These are phyloP conservation scores for Muscicapa adusta DNA, from an alignment of 2,113 vertebrate genomes.

Conservation along the genomic window DNA sequence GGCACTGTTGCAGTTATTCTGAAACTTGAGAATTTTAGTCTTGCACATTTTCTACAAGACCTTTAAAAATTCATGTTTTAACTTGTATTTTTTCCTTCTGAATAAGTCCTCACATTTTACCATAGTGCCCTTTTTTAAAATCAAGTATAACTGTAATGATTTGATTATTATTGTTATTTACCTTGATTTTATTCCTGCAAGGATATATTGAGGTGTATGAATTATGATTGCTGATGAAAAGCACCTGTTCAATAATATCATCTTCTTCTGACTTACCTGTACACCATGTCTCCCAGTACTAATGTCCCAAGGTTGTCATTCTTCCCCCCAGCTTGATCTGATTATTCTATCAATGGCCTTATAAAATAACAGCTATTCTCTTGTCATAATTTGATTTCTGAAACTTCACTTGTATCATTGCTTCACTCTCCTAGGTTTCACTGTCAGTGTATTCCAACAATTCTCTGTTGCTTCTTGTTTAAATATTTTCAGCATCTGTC, in stretches of 20 bases:
- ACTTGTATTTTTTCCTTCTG: not conserved
- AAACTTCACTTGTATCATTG: not conserved
- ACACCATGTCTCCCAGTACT: not conserved
- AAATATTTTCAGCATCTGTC: not conserved
- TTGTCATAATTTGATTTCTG: not conserved
- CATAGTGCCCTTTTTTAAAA: not conserved
- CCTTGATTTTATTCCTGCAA: not conserved
- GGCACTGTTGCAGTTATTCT: not conserved
- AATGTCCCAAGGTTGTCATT: not conserved
- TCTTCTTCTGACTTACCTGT: not conserved
- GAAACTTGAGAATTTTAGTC: not conserved
- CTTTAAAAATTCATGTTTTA: not conserved
- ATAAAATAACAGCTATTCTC: not conserved
- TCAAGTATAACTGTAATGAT: not conserved
- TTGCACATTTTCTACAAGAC: not conserved
- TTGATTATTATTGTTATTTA: not conserved
- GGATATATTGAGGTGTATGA: not conserved
- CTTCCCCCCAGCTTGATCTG: not conserved
- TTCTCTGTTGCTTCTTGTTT: not conserved
- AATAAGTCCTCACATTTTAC: not conserved
- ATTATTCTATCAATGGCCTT: not conserved
- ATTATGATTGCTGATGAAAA: not conserved
- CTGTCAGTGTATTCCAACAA: not conserved
- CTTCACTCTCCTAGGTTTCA: not conserved
- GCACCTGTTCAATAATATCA: not conserved